Percentiles rank a stretch among this genome's conserved stretches.
These are phyloP conservation scores for Argentina silus DNA, from an alignment of 2,797 vertebrate species.

Conservation along the genomic window DNA sequence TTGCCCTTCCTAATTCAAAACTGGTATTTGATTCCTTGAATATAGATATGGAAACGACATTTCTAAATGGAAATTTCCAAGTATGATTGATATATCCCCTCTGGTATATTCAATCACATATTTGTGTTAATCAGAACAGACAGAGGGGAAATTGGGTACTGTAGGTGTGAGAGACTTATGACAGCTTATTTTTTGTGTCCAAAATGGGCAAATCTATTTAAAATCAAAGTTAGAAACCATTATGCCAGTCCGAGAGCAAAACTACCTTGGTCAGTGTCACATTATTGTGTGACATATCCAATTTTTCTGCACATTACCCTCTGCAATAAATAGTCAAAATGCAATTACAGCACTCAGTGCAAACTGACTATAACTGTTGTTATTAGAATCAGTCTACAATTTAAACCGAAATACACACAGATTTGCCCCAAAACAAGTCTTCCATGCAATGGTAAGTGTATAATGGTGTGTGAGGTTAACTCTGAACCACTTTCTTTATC, in stretches of 20 bases:
- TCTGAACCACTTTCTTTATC: background rate
- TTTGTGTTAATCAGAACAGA: slow-evolving; percentile 56
- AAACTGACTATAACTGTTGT: slow-evolving; percentile 15
- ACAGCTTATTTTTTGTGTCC: slow-evolving; percentile 29
- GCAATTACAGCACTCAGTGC: background rate
- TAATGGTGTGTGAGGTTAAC: slow-evolving; percentile 1
- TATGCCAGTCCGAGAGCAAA: slow-evolving; percentile 25
- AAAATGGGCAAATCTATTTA: slow-evolving; percentile 29
- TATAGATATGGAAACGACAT: slow-evolving; percentile 43
- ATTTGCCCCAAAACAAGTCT: slow-evolving; percentile 7
- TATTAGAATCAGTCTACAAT: slow-evolving; percentile 3
- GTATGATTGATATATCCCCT: slow-evolving; percentile 38
- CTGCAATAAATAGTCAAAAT: slow-evolving; percentile 7
- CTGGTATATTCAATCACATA: slow-evolving; percentile 25
- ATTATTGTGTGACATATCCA: slow-evolving; percentile 10
- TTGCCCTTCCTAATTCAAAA: slow-evolving; percentile 39
- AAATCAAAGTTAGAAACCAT: slow-evolving; percentile 16
- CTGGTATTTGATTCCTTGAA: slow-evolving; percentile 41
- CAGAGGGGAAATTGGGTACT: slow-evolving; percentile 33
- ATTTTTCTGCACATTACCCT: slow-evolving; percentile 1
- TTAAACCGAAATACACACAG: slow-evolving; percentile 8
- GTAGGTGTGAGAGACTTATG: slow-evolving; percentile 25
- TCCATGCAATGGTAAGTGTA: background rate
- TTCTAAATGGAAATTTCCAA: slow-evolving; percentile 58
- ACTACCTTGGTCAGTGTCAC: background rate